Evolutionary conservation across 2,113 vertebrate species (phyloP).

Genomic region (Catharus minimus): DNA sequence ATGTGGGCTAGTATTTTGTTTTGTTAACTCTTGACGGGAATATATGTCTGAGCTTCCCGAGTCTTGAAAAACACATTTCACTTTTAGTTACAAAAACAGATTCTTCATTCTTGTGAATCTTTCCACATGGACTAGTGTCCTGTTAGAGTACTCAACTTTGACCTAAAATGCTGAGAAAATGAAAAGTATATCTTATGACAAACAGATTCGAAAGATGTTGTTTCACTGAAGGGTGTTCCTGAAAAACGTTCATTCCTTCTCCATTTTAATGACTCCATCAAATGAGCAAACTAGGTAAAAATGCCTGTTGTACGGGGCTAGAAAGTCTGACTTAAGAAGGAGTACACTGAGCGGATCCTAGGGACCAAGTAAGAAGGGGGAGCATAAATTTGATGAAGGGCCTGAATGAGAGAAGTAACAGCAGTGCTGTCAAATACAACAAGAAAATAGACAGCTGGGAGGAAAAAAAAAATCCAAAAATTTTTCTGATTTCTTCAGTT

Average conservation of each 20-base stretch:
- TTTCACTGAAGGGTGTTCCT: background rate
- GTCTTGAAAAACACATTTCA: background rate
- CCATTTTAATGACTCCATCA: background rate
- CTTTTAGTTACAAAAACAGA: background rate
- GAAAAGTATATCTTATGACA: background rate
- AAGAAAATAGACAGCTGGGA: background rate
- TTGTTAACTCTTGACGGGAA: background rate
- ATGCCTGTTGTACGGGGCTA: background rate
- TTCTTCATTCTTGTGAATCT: background rate
- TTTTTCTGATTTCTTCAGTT: background rate
- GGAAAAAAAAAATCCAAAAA: background rate
- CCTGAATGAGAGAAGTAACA: background rate
- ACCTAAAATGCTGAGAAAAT: background rate
- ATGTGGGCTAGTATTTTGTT: background rate
- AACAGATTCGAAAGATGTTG: background rate
- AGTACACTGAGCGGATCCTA: background rate
- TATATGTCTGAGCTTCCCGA: accelerated
- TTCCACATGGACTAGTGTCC: background rate
- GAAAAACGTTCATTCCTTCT: background rate
- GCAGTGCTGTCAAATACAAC: background rate
- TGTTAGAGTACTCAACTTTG: background rate
- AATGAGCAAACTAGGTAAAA: background rate
- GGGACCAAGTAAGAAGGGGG: background rate
- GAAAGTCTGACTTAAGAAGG: background rate
- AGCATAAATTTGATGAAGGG: background rate